A percentile compares a stretch with the other conserved stretches of the same genome.
Conservation (phyloP, 2,888 invertebrate genomes). For the Dynastes hyllus region DNA sequence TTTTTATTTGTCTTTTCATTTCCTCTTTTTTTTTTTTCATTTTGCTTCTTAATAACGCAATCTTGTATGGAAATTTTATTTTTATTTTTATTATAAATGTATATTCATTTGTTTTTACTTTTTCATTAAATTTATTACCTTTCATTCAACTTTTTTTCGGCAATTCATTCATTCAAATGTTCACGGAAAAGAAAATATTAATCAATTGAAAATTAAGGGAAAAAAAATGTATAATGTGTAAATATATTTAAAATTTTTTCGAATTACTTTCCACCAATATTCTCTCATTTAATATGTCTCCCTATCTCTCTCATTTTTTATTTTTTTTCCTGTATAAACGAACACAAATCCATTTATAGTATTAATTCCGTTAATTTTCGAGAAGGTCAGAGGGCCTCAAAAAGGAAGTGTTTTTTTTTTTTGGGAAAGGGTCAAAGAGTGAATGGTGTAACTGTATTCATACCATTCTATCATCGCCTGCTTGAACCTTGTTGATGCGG, state of each 20-base stretch:
- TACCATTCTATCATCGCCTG: no score
- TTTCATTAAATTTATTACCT: not conserved
- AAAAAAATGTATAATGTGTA: slow-evolving; percentile 1
- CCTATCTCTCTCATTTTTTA: slow-evolving; percentile 4
- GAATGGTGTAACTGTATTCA: no score
- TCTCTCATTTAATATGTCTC: slow-evolving; percentile 11
- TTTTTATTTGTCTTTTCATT: not conserved
- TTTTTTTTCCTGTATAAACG: not conserved
- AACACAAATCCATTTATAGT: not conserved
- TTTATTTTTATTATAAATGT: slow-evolving; percentile 8
- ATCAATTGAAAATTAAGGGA: not conserved
- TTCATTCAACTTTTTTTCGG: slow-evolving; percentile 1
- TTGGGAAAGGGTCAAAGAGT: not conserved
- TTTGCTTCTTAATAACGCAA: not conserved
- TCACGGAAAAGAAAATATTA: no score
- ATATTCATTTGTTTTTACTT: not conserved
- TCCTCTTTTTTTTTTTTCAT: not conserved
- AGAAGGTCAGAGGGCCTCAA: no score
- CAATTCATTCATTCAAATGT: no score
- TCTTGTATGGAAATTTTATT: not conserved
- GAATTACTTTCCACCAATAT: slow-evolving; percentile 29
- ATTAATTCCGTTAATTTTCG: not conserved
- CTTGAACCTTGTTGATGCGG: no score
- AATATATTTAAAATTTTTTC: slow-evolving; percentile 1
- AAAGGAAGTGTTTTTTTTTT: no score